These are phyloP conservation scores for Cordilura impudica DNA, from an alignment of 2,888 invertebrate species.

Conservation along the genomic window DNA sequence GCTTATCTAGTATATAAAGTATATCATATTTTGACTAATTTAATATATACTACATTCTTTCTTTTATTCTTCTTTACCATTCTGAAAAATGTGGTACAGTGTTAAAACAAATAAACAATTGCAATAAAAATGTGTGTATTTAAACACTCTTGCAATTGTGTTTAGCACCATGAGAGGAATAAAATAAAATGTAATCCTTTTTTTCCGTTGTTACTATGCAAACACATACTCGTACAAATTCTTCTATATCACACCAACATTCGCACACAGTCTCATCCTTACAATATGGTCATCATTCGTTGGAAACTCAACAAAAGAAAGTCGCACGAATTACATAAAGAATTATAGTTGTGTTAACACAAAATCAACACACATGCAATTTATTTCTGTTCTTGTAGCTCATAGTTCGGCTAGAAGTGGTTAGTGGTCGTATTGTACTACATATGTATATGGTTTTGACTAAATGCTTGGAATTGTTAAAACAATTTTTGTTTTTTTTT, in stretches of 20 bases:
- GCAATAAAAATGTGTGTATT: not conserved
- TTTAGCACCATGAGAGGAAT: conserved; percentile 4
- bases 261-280: not conserved
- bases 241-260: not conserved
- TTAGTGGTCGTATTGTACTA: not conserved
- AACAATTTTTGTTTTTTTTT: not conserved
- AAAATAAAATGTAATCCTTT: conserved; percentile 39
- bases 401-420: not conserved
- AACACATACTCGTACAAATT: not conserved
- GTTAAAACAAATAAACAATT: not conserved
- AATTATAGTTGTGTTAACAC: conserved; percentile 35
- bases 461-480: conserved; percentile 13
- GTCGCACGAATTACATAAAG: conserved; percentile 16
- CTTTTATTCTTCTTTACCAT: conserved; percentile 1
- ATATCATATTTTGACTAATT: no score
- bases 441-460: not conserved
- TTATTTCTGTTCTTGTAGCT: conserved; percentile 26
- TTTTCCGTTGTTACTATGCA: conserved; percentile 17
- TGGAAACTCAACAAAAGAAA: conserved; percentile 9
- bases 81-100: conserved; percentile 32
- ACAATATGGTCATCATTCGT: conserved; percentile 21
- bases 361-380: conserved; percentile 56
- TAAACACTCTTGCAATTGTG: conserved; percentile 8
- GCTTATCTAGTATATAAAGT: no score
- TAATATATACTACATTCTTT: not conserved